Percentiles rank a stretch among this genome's conserved stretches.
Evolutionary conservation across 92 coral and sea anemone genomes (phyloP).

Genomic region (Porites rus): DNA sequence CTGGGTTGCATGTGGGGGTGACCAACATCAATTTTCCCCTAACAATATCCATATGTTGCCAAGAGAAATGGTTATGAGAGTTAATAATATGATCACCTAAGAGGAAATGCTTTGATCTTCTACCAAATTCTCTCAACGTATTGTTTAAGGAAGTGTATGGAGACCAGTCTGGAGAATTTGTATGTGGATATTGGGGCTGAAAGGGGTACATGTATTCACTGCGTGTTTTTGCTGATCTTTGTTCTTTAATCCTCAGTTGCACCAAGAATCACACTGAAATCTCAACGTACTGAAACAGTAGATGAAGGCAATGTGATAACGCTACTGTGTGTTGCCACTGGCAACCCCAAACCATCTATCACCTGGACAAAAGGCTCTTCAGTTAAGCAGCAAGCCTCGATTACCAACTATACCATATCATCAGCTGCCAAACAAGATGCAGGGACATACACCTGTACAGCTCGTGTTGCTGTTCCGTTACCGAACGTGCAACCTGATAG

Average conservation of each 20-base stretch:
- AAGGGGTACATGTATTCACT: no score
- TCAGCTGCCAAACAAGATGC: slow-evolving; percentile 50
- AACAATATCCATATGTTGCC: no score
- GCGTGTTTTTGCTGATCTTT: no score
- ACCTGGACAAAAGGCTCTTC: slow-evolving; percentile 59
- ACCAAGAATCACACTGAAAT: slow-evolving; percentile 5
- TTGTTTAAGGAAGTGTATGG: no score
- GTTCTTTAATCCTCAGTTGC: background rate
- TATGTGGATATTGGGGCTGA: no score
- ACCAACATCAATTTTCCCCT: no score
- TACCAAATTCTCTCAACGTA: no score
- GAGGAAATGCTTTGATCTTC: no score
- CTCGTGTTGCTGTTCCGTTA: slow-evolving; percentile 35
- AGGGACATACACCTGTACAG: slow-evolving; percentile 64
- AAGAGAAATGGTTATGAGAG: no score
- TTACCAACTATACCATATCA: slow-evolving; percentile 58
- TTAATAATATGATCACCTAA: no score
- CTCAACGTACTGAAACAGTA: background rate
- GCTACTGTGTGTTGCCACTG: slow-evolving; percentile 76
- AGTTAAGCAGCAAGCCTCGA: background rate
- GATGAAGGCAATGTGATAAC: slow-evolving; percentile 49
- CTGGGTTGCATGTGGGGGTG: no score
- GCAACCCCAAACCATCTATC: slow-evolving; percentile 74
- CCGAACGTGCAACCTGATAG: background rate
- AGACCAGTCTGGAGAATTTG: no score